phyloP scores from a whole-genome alignment of 2,797 vertebrate genomes.

The Leptatherina wallacei region DNA sequence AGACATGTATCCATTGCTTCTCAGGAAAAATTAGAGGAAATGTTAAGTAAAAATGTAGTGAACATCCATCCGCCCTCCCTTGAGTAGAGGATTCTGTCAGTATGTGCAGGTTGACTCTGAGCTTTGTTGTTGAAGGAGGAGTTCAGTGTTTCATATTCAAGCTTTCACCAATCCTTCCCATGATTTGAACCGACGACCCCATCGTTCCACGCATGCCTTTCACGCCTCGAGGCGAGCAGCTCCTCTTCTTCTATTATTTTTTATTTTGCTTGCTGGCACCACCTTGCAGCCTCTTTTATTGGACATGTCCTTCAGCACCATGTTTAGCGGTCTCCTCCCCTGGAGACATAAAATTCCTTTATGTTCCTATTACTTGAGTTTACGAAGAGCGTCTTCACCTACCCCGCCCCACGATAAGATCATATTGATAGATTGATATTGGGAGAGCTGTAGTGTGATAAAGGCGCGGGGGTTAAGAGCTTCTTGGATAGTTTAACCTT shows the following conservation, averaged over 20 bases:
- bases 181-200: slow-evolving; percentile 49
- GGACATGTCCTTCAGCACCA: slow-evolving; percentile 79
- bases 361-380: slow-evolving; percentile 81
- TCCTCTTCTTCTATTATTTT: slow-evolving; percentile 69
- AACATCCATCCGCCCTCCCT: slow-evolving; percentile 7
- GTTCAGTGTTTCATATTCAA: slow-evolving; percentile 18
- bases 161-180: slow-evolving; percentile 22
- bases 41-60: background rate
- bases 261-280: slow-evolving; percentile 72
- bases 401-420: slow-evolving; percentile 76
- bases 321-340: slow-evolving; percentile 76
- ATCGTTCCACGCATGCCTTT: slow-evolving; percentile 32
- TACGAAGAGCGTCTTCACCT: slow-evolving; percentile 74
- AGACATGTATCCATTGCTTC: slow-evolving; percentile 18
- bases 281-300: slow-evolving; percentile 76
- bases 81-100: slow-evolving; percentile 11
- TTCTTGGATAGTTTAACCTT: slow-evolving; percentile 94
- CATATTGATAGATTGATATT: slow-evolving; percentile 87
- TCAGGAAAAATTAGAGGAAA: background rate
- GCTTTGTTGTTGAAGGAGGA: slow-evolving; percentile 26
- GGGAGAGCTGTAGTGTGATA: slow-evolving; percentile 80
- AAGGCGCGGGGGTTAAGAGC: slow-evolving; percentile 86
- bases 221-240: slow-evolving; percentile 26
- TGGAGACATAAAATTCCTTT: slow-evolving; percentile 84
- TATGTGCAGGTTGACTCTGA: slow-evolving; percentile 31